phyloP scores from a whole-genome alignment of 2,888 invertebrate species.

The Perithous albicinctus region DNA sequence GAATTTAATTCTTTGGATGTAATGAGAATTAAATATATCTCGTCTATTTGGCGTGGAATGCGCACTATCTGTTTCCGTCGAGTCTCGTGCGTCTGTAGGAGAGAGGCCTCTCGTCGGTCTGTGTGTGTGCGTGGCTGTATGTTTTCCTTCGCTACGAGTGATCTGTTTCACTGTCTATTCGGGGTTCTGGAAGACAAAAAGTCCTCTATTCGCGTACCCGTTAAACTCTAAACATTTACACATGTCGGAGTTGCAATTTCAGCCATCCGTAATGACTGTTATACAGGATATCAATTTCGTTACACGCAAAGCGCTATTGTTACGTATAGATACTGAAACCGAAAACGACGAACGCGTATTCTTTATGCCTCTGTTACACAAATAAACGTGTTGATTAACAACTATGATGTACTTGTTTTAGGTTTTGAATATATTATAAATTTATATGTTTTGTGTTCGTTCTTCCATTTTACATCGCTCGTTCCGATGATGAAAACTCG shows the following conservation, averaged over 20 bases:
- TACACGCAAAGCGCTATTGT: not conserved
- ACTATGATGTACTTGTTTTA: not conserved
- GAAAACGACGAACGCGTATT: not conserved
- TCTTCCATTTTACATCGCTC: no score
- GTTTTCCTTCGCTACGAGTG: no score
- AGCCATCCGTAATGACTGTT: not conserved
- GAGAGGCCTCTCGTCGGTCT: no score
- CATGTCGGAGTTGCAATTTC: slow-evolving; percentile 1
- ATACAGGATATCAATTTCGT: not conserved
- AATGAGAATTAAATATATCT: no score
- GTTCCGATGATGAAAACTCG: no score
- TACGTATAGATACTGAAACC: not conserved
- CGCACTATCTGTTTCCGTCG: no score
- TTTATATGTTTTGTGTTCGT: not conserved
- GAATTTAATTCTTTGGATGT: no score
- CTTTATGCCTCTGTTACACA: not conserved
- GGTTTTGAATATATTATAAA: not conserved
- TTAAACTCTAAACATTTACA: not conserved
- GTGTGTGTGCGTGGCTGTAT: no score
- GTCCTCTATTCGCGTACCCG: not conserved
- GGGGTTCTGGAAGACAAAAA: not conserved
- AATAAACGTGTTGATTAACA: not conserved
- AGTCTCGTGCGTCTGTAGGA: no score
- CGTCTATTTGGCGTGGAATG: no score
- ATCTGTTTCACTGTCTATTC: no score